phyloP scores from a whole-genome alignment of 30 jellyfish, hydroid and myxozoan genomes.

The Euphysa ruthae region DNA sequence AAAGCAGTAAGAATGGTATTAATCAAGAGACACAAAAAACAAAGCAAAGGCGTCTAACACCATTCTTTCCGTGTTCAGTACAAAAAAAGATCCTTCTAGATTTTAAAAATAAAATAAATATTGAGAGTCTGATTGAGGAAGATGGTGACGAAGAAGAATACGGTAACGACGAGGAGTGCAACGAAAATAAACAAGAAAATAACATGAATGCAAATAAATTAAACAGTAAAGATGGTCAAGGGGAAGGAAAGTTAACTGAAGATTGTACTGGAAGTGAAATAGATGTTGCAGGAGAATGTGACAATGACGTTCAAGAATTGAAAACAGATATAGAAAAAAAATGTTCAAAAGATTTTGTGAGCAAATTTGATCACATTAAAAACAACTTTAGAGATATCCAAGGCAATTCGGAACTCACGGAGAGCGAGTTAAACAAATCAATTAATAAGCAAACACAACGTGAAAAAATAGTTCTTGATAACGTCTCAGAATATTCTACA shows the following conservation, averaged over 20 bases:
- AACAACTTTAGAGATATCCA: background rate
- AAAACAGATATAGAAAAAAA: background rate
- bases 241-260: too few species aligned
- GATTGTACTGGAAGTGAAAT: too few species aligned
- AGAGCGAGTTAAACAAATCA: background rate
- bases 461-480: background rate
- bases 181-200: background rate
- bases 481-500: background rate
- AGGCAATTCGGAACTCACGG: constrained; percentile 1
- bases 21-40: too few species aligned
- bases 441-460: background rate
- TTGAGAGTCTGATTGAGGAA: background rate
- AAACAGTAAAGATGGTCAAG: too few species aligned
- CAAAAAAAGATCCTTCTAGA: background rate
- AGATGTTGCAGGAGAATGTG: too few species aligned
- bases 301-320: too few species aligned
- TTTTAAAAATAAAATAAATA: background rate
- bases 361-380: background rate
- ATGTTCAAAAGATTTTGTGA: constrained; percentile 9
- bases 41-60: constrained; percentile 1
- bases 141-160: constrained; percentile 19
- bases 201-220: too few species aligned
- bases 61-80: constrained; percentile 1
- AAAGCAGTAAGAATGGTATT: too few species aligned
- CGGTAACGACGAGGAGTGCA: background rate